Evolutionary conservation across 2,797 vertebrate genomes (phyloP).

Genomic region (Myotis planiceps): DNA sequence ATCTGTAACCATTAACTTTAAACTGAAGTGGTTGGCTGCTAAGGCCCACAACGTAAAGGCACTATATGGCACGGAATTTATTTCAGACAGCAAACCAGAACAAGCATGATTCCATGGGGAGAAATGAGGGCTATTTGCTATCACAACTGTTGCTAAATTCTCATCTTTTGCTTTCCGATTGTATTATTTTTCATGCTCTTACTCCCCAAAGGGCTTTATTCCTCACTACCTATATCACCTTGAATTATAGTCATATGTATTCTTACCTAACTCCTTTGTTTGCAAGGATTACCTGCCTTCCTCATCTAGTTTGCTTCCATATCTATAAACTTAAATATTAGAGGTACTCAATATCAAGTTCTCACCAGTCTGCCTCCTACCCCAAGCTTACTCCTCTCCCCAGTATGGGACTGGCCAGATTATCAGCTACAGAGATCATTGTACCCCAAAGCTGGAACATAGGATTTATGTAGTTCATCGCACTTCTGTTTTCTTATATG

Average conservation of each 20-base stretch:
- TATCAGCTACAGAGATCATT: neutral
- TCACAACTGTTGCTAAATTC: neutral
- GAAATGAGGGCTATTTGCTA: neutral
- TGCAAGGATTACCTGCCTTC: neutral
- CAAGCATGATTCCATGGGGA: neutral
- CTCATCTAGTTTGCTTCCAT: neutral
- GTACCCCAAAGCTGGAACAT: neutral
- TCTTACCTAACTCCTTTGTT: neutral
- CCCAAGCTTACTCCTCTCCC: neutral
- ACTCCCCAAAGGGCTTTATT: neutral
- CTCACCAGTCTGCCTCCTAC: neutral
- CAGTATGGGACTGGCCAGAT: neutral
- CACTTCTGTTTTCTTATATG: neutral
- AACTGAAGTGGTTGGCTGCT: neutral
- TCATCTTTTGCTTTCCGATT: neutral
- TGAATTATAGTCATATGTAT: neutral
- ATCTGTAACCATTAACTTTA: constrained; percentile 63
- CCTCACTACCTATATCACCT: neutral
- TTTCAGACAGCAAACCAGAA: neutral
- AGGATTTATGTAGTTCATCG: neutral
- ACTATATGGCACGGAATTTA: neutral
- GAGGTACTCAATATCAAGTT: neutral
- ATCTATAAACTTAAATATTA: neutral
- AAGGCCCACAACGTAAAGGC: neutral
- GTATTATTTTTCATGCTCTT: neutral